Base-by-base conservation (phyloP, 1,140 invertebrate genomes). In the Cotesia vestalis region DNA sequence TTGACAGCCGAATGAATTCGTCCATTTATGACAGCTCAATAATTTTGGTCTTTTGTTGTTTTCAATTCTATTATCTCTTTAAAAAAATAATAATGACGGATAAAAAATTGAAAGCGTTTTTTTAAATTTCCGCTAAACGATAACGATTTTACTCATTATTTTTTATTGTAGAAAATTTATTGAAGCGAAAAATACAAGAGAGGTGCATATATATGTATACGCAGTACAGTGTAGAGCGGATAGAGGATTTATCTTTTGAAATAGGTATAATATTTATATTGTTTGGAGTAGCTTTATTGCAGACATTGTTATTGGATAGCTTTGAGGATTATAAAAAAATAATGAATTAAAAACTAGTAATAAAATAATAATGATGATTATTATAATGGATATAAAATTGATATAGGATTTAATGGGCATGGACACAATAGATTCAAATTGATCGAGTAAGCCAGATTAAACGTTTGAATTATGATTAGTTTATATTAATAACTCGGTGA, bases 11-110 rank as follows among this genome's bases (percentile, higher is more conserved):
- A 67, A 67, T 34, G 66, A 67, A n/a, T 67, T 27, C n/a, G 36
- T 55, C 52, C 66, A 67, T 53, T 67, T 67, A 67, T 67, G 66
- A 67, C 66, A 67, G 66, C 14, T n/a, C 46, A 55, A 67, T 55
- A 67, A 67, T 67, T 67, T 67, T 55, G 17, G 20, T 53, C 20
- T 12, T 53, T 27, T 53, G 34, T 52, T 35, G n/a, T 11, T 62
- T 20, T 51, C 4, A 46, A 38, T 66, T 34, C 51, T 72, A 66
- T 72, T 34, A 38, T 57, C 20, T 12, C 11, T 14, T 11, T 34
- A 59, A 11, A 17, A 9, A 59, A 46, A 46, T 46, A 46, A 46
- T 46, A 8, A 57, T 14, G 12, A 60, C 14, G 12, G n/a, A 5
- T 40, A 59, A 72, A 57, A 72, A 64, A 46, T 20, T 60, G 20